A percentile compares a stretch with the other conserved stretches of the same genome.
These are phyloP conservation scores for Dusona sp. DNA, from an alignment of 2,888 invertebrate genomes.

Conservation along the genomic window DNA sequence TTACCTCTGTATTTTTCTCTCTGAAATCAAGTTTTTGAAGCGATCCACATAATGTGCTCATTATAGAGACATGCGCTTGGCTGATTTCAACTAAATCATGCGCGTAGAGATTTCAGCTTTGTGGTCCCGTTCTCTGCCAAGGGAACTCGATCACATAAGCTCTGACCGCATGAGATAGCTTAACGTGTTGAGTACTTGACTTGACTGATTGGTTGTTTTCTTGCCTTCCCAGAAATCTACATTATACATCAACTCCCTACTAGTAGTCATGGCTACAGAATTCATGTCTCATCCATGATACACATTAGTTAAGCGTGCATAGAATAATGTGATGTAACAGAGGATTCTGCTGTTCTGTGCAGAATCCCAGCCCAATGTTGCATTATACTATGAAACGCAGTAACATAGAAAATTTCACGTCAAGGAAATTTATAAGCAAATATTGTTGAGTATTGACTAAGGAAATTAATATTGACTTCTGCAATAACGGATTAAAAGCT, in stretches of 20 bases:
- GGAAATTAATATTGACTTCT: background rate
- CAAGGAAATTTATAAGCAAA: too few relatives aligned
- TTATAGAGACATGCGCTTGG: background rate
- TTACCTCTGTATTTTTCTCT: background rate
- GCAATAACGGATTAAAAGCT: background rate
- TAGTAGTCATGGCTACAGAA: background rate
- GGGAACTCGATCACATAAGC: constrained; percentile 44
- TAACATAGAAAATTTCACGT: background rate
- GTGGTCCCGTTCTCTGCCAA: constrained; percentile 48
- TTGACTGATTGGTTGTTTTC: constrained; percentile 38
- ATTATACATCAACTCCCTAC: background rate
- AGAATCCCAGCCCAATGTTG: background rate
- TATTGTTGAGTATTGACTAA: background rate
- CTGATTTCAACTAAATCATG: background rate
- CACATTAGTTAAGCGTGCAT: background rate
- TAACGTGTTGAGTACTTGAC: constrained; percentile 44
- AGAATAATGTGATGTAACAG: background rate
- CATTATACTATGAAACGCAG: background rate
- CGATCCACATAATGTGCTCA: background rate
- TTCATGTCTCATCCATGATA: background rate
- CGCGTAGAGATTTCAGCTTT: constrained; percentile 1
- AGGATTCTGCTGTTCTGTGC: background rate
- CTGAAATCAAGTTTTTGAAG: background rate
- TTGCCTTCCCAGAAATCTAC: constrained; percentile 27
- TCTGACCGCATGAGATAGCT: constrained; percentile 29